A percentile compares a stretch with the other conserved stretches of the same genome.
Conservation (phyloP, 2,888 invertebrate species). For the Chloromyia formosa region DNA sequence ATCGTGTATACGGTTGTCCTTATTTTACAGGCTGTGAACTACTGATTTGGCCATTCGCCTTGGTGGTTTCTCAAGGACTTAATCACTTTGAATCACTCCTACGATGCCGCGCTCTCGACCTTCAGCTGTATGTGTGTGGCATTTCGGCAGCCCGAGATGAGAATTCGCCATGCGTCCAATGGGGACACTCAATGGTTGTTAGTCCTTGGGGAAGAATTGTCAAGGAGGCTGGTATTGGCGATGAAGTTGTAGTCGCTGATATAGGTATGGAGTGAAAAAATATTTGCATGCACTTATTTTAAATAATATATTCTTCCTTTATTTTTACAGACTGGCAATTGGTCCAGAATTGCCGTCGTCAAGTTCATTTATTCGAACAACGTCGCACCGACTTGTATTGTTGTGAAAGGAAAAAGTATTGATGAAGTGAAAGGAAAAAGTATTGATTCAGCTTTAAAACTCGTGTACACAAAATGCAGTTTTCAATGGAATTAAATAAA, state of each 20-base stretch:
- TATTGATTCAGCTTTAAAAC: too few relatives aligned
- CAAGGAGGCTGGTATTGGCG: conserved; percentile 73
- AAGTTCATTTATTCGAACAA: conserved; percentile 31
- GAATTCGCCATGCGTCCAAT: conserved; percentile 83
- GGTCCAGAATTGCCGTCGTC: conserved; percentile 21
- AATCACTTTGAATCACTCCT: conserved; percentile 90
- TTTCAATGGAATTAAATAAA: too few relatives aligned
- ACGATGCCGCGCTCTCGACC: conserved; percentile 84
- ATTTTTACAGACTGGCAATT: conserved; percentile 31
- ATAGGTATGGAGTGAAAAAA: conserved; percentile 71
- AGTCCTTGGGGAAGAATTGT: conserved; percentile 82
- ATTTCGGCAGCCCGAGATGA: conserved; percentile 84
- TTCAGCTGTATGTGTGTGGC: conserved; percentile 87
- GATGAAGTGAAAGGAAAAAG: too few relatives aligned
- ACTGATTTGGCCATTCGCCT: conserved; percentile 92
- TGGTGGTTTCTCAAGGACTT: conserved; percentile 94
- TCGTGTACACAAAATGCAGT: too few relatives aligned
- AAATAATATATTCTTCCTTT: conserved; percentile 8
- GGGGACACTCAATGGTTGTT: conserved; percentile 86
- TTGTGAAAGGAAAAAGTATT: conserved; percentile 25
- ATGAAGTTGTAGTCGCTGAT: conserved; percentile 77
- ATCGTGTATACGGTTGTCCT: not conserved
- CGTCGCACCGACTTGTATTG: conserved; percentile 25
- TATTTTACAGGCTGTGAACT: conserved; percentile 75
- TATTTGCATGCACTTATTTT: not conserved